phyloP scores from a whole-genome alignment of 2,113 vertebrate species.

The Limnothrissa miodon region DNA sequence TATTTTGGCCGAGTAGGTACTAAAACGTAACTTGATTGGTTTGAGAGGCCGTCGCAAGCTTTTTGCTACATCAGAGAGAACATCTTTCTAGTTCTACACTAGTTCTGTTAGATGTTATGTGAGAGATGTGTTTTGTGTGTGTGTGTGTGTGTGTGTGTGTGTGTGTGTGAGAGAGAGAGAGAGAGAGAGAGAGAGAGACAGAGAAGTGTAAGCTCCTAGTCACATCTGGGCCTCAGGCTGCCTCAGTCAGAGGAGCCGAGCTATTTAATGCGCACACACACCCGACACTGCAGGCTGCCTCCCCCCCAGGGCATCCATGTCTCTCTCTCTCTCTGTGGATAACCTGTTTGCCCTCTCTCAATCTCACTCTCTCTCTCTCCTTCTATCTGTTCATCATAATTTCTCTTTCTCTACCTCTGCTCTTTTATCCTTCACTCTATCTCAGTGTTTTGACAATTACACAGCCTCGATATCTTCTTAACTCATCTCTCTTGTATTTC shows the following conservation, averaged over 20 bases:
- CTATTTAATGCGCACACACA: conserved; percentile 22
- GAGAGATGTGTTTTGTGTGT: no score
- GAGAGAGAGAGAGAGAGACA: no score
- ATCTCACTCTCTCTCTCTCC: background rate
- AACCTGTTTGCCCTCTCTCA: background rate
- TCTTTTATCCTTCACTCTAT: background rate
- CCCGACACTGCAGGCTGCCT: conserved; percentile 25
- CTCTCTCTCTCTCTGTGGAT: background rate
- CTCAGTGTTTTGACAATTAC: background rate
- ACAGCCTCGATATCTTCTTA: no score
- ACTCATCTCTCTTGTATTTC: background rate
- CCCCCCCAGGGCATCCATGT: background rate
- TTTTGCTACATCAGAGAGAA: no score
- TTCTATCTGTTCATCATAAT: background rate
- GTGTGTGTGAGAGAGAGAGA: no score
- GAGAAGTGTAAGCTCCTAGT: no score
- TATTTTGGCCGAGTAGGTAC: no score
- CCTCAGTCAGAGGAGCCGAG: conserved; percentile 11
- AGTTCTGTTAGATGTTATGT: no score
- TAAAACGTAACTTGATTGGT: no score
- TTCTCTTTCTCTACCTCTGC: conserved; percentile 8
- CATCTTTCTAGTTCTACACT: no score
- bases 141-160: no score
- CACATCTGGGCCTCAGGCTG: conserved; percentile 20
- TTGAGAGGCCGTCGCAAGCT: no score